Evolutionary conservation across 2,888 invertebrate genomes (phyloP).

Genomic region (Pheosia tremula): DNA sequence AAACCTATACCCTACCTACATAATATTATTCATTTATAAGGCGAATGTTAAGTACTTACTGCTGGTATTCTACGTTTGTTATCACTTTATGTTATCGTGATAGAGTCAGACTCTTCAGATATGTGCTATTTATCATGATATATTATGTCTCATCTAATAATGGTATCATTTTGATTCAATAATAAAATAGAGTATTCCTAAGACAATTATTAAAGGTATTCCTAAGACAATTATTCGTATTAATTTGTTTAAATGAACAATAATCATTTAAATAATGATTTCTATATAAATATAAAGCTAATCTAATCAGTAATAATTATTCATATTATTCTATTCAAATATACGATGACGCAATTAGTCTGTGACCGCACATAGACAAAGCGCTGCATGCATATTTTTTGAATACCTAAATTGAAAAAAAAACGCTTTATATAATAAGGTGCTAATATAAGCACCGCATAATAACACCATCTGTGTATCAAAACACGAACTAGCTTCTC

Average conservation of each 20-base stretch:
- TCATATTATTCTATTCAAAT: not conserved
- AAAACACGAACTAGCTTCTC: conserved; percentile 71
- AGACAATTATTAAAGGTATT: no score
- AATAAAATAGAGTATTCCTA: no score
- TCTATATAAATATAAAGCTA: not conserved
- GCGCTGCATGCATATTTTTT: not conserved
- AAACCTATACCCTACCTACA: not conserved
- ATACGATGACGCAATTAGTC: not conserved
- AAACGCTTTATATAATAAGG: not conserved
- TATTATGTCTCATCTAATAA: no score
- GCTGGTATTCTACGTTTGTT: not conserved
- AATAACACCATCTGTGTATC: conserved; percentile 69
- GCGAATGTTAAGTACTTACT: conserved; percentile 19
- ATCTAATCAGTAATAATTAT: not conserved
- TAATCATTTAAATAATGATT: not conserved
- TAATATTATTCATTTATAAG: conserved; percentile 32
- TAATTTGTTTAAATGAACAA: not conserved
- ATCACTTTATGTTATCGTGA: not conserved
- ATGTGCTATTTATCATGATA: no score
- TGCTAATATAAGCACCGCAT: not conserved
- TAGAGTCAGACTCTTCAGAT: not conserved
- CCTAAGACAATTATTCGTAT: no score
- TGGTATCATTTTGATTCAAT: no score
- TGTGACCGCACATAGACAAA: not conserved
- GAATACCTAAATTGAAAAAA: not conserved